A percentile compares a stretch with the other conserved stretches of the same genome.
phyloP scores from a whole-genome alignment of 2,888 invertebrate species.

The Thalpophila matura region DNA sequence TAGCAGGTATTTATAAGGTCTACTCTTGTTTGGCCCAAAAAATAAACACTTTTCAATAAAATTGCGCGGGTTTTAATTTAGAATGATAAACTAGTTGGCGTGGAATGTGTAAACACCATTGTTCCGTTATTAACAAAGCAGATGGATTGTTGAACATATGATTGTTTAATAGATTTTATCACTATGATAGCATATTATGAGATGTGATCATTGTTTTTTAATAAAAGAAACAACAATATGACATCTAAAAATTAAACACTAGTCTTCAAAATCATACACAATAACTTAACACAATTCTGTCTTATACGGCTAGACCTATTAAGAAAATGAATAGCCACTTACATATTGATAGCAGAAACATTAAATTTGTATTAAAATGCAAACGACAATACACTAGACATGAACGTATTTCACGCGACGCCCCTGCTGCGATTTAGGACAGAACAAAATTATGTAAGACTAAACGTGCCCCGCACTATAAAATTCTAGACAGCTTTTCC shows the following conservation, averaged over 20 bases:
- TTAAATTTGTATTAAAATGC: slow-evolving; percentile 27
- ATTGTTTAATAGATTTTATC: not conserved
- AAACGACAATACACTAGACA: slow-evolving; percentile 21
- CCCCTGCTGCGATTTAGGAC: slow-evolving; percentile 21
- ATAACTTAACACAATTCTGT: not conserved
- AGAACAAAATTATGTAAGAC: slow-evolving; percentile 20
- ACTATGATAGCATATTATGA: not conserved
- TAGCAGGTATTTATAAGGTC: slow-evolving; percentile 38
- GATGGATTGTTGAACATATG: not conserved
- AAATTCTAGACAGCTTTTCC: slow-evolving; percentile 5
- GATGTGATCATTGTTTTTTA: not conserved
- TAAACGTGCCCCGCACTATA: slow-evolving; percentile 13
- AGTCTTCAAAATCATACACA: not conserved
- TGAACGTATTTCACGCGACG: slow-evolving; percentile 17
- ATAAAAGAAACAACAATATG: not conserved
- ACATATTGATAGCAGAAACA: not conserved
- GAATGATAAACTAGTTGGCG: slow-evolving; percentile 6
- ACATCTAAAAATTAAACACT: not conserved
- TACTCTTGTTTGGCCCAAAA: slow-evolving; percentile 24
- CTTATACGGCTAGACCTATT: not conserved
- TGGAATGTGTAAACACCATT: slow-evolving; percentile 16
- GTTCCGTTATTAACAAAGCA: slow-evolving; percentile 15
- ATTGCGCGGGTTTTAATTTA: slow-evolving; percentile 10
- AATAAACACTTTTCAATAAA: slow-evolving; percentile 8
- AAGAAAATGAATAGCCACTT: slow-evolving; percentile 17